phyloP scores from a whole-genome alignment of 2,888 invertebrate species.

The Pollenia amentaria region DNA sequence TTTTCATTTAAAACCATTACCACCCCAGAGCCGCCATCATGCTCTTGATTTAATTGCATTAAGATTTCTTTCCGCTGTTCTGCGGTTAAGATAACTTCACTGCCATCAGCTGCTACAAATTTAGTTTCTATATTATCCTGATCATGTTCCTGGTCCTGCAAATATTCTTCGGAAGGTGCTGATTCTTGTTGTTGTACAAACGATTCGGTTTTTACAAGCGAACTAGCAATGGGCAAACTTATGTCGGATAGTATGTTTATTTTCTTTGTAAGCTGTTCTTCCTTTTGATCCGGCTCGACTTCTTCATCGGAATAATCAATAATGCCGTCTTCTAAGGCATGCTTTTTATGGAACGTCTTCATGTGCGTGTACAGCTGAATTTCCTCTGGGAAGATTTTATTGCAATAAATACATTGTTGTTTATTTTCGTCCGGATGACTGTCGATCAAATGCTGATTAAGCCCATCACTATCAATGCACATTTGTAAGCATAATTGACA shows the following conservation, averaged over 20 bases:
- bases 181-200: conserved; percentile 86
- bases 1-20: conserved; percentile 84
- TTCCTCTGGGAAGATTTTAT: conserved; percentile 89
- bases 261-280: conserved; percentile 76
- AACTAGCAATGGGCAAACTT: conserved; percentile 80
- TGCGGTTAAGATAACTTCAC: conserved; percentile 83
- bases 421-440: conserved; percentile 84
- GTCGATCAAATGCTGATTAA: conserved; percentile 89
- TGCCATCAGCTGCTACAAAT: conserved; percentile 85
- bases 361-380: conserved; percentile 90
- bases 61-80: conserved; percentile 84
- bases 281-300: conserved; percentile 47
- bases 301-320: conserved; percentile 86
- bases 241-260: conserved; percentile 86
- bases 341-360: conserved; percentile 87
- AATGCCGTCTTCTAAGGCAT: conserved; percentile 88
- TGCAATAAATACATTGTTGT: conserved; percentile 90
- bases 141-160: conserved; percentile 71
- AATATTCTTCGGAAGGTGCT: conserved; percentile 84
- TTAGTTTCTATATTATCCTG: conserved; percentile 80
- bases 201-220: conserved; percentile 80
- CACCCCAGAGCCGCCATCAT: conserved; percentile 83
- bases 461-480: conserved; percentile 89
- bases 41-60: conserved; percentile 83
- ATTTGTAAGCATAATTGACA: conserved; percentile 90